Percentiles rank a stretch among this genome's conserved stretches.
Conservation (phyloP, 1,140 invertebrate species). For the Batillaria attramentaria region DNA sequence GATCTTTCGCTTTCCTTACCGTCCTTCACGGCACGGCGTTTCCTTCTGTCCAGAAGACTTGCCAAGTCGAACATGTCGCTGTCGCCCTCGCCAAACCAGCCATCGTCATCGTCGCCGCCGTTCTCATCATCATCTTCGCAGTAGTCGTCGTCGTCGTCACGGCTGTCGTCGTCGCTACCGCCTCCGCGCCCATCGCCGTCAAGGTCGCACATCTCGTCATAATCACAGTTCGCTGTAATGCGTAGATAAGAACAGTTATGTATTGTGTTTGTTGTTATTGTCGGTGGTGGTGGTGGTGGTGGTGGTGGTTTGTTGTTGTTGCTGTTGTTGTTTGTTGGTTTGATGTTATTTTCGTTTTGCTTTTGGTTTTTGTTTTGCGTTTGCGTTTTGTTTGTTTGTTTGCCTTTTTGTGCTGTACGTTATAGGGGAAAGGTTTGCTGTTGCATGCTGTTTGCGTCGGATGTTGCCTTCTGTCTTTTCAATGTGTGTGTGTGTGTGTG, state of each 20-base stretch:
- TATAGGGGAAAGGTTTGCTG: no score
- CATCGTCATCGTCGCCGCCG: not conserved
- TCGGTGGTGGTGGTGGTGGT: no score
- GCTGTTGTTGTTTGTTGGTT: no score
- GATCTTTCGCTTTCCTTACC: no score
- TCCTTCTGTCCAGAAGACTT: not conserved
- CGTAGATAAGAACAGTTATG: not conserved
- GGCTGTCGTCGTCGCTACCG: slow-evolving; percentile 10
- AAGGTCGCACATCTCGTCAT: slow-evolving; percentile 20
- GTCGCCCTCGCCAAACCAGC: not conserved
- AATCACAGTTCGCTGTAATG: not conserved
- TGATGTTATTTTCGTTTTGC: no score
- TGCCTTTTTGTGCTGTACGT: no score
- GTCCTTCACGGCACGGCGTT: not conserved
- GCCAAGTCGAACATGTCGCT: not conserved
- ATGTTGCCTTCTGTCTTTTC: no score
- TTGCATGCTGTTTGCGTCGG: no score
- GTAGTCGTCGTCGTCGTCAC: slow-evolving; percentile 18
- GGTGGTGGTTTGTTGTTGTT: no score
- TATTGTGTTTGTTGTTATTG: no score
- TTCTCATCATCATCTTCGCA: not conserved
- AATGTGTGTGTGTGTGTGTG: not conserved
- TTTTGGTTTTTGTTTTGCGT: no score
- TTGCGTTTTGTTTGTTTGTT: no score
- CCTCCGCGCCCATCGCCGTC: slow-evolving; percentile 4